phyloP scores from a whole-genome alignment of 2,888 invertebrate genomes.

The Amphiduros pacificus region DNA sequence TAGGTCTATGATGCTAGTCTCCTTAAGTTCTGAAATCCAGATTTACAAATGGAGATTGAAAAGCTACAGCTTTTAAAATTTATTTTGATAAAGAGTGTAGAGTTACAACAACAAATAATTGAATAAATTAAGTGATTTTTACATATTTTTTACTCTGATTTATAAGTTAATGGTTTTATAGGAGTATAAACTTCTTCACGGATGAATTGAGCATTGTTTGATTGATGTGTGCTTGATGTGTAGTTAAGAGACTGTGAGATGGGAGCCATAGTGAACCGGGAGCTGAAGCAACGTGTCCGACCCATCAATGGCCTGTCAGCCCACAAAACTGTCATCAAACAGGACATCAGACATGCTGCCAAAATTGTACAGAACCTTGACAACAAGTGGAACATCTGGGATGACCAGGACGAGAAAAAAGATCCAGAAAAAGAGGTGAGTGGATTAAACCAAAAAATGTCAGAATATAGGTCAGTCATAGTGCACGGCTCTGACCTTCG shows the following conservation, averaged over 20 bases:
- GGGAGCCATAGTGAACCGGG: slow-evolving; percentile 94
- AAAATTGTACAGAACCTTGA: slow-evolving; percentile 90
- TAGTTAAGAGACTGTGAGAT: slow-evolving; percentile 87
- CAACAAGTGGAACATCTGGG: slow-evolving; percentile 80
- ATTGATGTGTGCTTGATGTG: slow-evolving; percentile 13
- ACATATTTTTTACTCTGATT: background rate
- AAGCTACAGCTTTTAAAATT: no score
- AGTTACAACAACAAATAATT: no score
- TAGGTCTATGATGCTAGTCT: slow-evolving; percentile 62
- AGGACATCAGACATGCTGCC: slow-evolving; percentile 90
- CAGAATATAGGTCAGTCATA: no score
- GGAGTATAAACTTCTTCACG: background rate
- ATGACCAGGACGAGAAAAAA: slow-evolving; percentile 51
- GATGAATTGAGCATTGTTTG: no score
- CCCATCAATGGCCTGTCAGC: slow-evolving; percentile 63
- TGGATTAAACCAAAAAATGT: no score
- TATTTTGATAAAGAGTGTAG: no score
- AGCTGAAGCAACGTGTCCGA: slow-evolving; percentile 89
- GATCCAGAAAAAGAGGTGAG: slow-evolving; percentile 49
- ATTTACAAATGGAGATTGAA: no score
- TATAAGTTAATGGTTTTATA: background rate
- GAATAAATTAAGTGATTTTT: background rate
- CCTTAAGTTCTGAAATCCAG: no score
- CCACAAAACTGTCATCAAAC: slow-evolving; percentile 67
- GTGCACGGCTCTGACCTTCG: no score